Base-by-base conservation (phyloP, 2,113 vertebrate genomes). In the Ceyx margarethae region DNA sequence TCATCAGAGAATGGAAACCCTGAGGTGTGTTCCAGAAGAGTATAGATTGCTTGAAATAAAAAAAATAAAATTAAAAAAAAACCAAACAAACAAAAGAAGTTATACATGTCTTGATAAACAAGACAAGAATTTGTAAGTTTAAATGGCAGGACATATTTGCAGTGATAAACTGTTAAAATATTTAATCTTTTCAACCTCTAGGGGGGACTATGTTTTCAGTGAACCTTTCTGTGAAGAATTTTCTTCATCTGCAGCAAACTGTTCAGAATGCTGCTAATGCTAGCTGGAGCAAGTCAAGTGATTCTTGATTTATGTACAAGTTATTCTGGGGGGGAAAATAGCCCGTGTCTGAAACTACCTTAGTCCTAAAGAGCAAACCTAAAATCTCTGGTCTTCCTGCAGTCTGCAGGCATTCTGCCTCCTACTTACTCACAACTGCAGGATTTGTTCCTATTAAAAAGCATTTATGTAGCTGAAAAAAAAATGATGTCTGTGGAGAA, bases 161-260 rank as follows among this genome's bases (percentile, higher is more conserved):
- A 60, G 61, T 72, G 29, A 50, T 8, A 51, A 26, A 50, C 3
- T 56, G 26, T 77, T 74, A 81, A 73, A 78, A 74, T 77, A 79
- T 95, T 97, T 97, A 61, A 93, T 93, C 85, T 89, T 94, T 97
- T 96, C 94, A 91, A 37, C 97, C 98, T 97, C 96, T 98, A 98
- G 97, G 93, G 97, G 97, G 98, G 90, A 97, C 97, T 97, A 72
- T 96, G 95, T 93, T 97, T 97, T 97, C 97, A 98, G 94, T 9
- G 28, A 97, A 97, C 67, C 57, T 80, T n/a, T n/a, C 40, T 77
- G 60, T 60, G 77, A 96, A 93, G 71, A 51, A 68, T 80, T 79
- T 68, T 73, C 80, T 85, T 62, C 54, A 64, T 76, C 50, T 65
- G 42, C 18, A 16, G 40, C 45, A 74, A n/a, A 71, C 84, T 83